These are phyloP conservation scores for Pampus argenteus DNA, from an alignment of 2,797 vertebrate species.

Conservation along the genomic window DNA sequence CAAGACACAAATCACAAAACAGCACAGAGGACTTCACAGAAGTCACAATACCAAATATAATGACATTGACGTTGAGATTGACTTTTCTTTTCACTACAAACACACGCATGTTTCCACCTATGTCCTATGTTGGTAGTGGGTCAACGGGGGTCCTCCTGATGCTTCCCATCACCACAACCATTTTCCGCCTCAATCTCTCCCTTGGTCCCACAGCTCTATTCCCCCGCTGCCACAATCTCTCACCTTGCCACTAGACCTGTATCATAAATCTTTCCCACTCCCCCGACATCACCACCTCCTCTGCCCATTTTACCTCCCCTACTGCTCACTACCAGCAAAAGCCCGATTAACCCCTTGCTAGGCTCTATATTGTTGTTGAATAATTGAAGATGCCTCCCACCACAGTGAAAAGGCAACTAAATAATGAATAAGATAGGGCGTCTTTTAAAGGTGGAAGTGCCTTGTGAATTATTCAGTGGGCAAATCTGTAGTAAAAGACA, in stretches of 20 bases:
- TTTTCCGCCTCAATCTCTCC: conserved; percentile 47
- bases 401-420: conserved; percentile 79
- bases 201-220: conserved; percentile 58
- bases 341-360: conserved; percentile 85
- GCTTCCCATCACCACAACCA: conserved; percentile 47
- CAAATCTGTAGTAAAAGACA: conserved; percentile 85
- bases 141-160: conserved; percentile 32
- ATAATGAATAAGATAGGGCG: conserved; percentile 81
- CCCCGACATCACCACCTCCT: conserved; percentile 48
- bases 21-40: neutral
- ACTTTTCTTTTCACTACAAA: conserved; percentile 30
- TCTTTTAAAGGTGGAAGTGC: conserved; percentile 84
- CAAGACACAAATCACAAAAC: neutral
- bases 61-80: conserved; percentile 29
- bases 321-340: conserved; percentile 75
- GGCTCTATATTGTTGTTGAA: conserved; percentile 85
- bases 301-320: conserved; percentile 64
- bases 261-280: conserved; percentile 77
- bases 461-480: conserved; percentile 82
- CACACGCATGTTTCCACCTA: conserved; percentile 24
- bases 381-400: conserved; percentile 83
- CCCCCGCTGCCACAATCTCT: conserved; percentile 67
- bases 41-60: conserved; percentile 24
- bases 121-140: conserved; percentile 17
- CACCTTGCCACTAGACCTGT: conserved; percentile 67